Conservation (phyloP, 2,113 vertebrate genomes). For the Gopherus evgoodei region DNA sequence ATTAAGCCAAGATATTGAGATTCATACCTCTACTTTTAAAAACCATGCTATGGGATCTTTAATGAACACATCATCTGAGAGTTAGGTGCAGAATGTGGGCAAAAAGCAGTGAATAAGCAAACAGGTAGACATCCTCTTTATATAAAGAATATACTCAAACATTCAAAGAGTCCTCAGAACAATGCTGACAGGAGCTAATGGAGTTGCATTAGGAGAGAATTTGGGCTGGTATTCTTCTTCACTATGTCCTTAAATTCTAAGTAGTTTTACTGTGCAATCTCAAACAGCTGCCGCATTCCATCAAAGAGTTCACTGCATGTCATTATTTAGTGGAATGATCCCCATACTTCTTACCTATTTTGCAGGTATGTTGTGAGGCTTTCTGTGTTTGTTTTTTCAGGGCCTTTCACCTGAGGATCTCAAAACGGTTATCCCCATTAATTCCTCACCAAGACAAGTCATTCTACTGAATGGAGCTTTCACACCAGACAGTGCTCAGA, state of each 20-base stretch:
- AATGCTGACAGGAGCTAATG: not conserved
- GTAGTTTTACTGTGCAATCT: not conserved
- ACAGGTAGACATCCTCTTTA: not conserved
- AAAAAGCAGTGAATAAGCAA: not conserved
- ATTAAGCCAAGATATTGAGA: not conserved
- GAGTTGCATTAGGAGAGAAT: not conserved
- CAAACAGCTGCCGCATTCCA: not conserved
- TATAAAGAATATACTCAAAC: not conserved
- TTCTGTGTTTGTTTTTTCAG: not conserved
- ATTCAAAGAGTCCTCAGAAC: not conserved
- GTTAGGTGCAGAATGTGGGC: not conserved
- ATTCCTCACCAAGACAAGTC: not conserved
- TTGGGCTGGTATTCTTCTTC: not conserved
- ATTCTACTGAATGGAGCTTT: fast-evolving
- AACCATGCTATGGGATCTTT: not conserved
- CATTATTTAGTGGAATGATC: not conserved
- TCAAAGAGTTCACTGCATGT: not conserved
- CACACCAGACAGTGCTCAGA: not conserved
- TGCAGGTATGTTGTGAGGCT: not conserved
- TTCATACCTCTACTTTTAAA: not conserved
- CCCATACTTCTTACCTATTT: not conserved
- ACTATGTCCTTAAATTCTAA: not conserved
- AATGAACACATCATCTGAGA: not conserved
- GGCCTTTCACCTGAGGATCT: not conserved
- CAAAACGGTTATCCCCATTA: not conserved